Conservation (phyloP, 2,888 invertebrate species). For the Malthinus flaveolus region DNA sequence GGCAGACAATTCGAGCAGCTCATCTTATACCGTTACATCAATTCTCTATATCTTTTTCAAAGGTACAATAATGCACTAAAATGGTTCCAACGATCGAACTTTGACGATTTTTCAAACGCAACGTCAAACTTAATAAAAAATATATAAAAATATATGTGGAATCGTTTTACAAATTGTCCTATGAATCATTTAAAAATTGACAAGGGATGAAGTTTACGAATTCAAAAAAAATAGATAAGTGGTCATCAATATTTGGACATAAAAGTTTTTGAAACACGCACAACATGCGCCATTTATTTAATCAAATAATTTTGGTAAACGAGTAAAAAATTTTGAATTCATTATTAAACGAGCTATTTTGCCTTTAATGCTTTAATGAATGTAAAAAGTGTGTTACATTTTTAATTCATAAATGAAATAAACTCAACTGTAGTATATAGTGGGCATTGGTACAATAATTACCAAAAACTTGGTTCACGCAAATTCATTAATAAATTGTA, state of each 20-base stretch:
- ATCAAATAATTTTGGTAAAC: too few species aligned
- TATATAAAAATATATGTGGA: neutral
- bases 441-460: constrained; percentile 9
- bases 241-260: neutral
- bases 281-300: too few species aligned
- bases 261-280: neutral
- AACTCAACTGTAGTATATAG: neutral
- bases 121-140: neutral
- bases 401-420: too few species aligned
- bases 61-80: constrained; percentile 26
- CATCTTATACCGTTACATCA: constrained; percentile 24
- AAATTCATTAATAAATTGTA: constrained; percentile 27
- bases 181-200: constrained; percentile 3
- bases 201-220: neutral
- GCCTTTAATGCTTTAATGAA: too few species aligned
- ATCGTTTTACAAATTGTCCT: constrained; percentile 2
- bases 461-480: constrained; percentile 20
- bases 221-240: neutral
- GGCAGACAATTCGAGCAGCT: constrained; percentile 15
- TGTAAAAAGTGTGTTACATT: too few species aligned
- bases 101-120: constrained; percentile 4
- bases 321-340: too few species aligned
- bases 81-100: constrained; percentile 26
- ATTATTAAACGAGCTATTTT: too few species aligned
- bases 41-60: constrained; percentile 31